Conservation (phyloP, 2,888 invertebrate species). For the Aleiodes alternator region DNA sequence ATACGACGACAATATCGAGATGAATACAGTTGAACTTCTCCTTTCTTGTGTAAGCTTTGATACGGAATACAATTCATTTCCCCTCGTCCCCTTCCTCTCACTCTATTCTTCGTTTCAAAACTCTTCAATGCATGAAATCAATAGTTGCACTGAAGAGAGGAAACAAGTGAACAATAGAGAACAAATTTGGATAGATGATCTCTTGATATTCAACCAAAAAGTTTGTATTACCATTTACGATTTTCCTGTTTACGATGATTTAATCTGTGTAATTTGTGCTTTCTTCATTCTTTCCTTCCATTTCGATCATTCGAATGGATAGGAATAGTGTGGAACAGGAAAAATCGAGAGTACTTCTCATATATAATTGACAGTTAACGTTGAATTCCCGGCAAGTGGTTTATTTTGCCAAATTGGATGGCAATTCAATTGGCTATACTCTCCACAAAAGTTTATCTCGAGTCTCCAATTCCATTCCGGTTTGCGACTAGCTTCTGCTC, state of each 20-base stretch:
- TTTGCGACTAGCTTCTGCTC: neutral
- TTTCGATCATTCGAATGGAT: too few species aligned
- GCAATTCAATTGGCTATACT: conserved; percentile 17
- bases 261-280: too few species aligned
- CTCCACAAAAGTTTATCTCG: conserved; percentile 16
- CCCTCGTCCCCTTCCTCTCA: neutral
- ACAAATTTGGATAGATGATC: neutral
- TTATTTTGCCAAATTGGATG: conserved; percentile 17
- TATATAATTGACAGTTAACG: conserved; percentile 17
- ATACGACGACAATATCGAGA: conserved; percentile 10
- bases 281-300: too few species aligned
- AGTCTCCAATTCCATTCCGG: conserved; percentile 15
- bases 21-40: conserved; percentile 11
- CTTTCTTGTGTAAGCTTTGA: neutral
- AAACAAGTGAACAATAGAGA: neutral
- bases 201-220: too few species aligned
- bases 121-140: neutral
- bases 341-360: neutral
- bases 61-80: neutral
- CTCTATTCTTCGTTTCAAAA: too few species aligned
- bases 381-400: neutral
- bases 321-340: too few species aligned
- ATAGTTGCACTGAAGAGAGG: neutral
- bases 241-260: too few species aligned
- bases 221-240: too few species aligned